phyloP scores from a whole-genome alignment of 2,113 vertebrate genomes.

The Tyto alba region DNA sequence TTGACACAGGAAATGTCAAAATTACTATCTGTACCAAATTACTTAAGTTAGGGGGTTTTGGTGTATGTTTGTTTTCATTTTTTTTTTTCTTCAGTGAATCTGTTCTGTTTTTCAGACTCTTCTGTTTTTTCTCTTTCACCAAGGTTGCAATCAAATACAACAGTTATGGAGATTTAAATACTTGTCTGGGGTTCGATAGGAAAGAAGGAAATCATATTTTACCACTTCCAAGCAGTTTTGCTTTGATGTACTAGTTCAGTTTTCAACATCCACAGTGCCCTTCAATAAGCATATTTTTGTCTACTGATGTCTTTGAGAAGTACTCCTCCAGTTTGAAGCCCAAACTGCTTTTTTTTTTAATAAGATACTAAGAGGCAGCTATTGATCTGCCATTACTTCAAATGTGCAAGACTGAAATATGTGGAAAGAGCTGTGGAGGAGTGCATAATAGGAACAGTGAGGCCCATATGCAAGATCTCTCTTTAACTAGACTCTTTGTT shows the following conservation, averaged over 20 bases:
- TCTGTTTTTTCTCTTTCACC: neutral
- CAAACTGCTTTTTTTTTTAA: neutral
- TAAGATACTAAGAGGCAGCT: conserved; percentile 34
- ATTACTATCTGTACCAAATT: neutral
- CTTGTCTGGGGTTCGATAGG: neutral
- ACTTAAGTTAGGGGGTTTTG: neutral
- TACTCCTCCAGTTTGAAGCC: conserved; percentile 41
- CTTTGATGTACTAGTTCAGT: conserved; percentile 44
- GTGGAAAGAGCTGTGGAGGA: conserved; percentile 8
- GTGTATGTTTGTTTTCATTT: accelerated
- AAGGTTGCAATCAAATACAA: conserved; percentile 1
- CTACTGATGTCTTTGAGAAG: conserved; percentile 42
- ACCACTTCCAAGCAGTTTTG: conserved; percentile 19
- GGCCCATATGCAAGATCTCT: conserved; percentile 23
- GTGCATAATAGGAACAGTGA: conserved; percentile 16
- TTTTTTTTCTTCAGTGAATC: neutral
- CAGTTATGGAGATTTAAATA: conserved; percentile 2
- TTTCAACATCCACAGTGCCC: conserved; percentile 25
- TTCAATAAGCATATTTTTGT: conserved; percentile 60
- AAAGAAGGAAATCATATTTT: conserved; percentile 29
- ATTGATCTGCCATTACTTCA: conserved; percentile 60
- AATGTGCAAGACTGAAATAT: conserved; percentile 11
- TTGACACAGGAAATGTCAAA: neutral
- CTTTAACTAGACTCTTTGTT: conserved; percentile 60
- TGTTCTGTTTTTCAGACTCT: neutral